Percentiles rank a stretch among this genome's conserved stretches.
These are phyloP conservation scores for Dreissena polymorpha DNA, from an alignment of 1,140 invertebrate species.

Conservation along the genomic window DNA sequence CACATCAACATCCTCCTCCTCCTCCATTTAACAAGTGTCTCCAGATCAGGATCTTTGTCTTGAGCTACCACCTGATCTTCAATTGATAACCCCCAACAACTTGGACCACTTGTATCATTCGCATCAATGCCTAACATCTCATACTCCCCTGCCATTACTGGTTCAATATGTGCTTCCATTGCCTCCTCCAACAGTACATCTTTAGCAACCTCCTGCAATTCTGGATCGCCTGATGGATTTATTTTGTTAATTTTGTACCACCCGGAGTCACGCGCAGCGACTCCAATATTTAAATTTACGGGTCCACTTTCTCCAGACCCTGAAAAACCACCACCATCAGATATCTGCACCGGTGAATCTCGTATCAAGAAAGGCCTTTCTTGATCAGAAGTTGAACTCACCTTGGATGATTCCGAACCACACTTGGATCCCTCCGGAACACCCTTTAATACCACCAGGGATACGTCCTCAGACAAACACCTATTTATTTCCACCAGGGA, in stretches of 20 bases:
- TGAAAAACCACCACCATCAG: conserved; percentile 18
- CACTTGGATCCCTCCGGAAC: conserved; percentile 8
- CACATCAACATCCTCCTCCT: too few species aligned
- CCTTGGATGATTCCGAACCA: conserved; percentile 3
- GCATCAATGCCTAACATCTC: conserved; percentile 1
- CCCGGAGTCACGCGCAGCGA: conserved; percentile 10
- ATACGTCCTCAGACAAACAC: too few species aligned
- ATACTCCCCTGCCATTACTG: background rate
- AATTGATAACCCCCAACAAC: conserved; percentile 17
- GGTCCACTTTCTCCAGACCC: background rate
- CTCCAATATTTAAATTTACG: background rate
- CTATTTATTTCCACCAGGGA: too few species aligned
- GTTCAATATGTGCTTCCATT: conserved; percentile 1
- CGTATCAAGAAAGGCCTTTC: background rate
- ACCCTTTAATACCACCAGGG: conserved; percentile 13
- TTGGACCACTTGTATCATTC: background rate
- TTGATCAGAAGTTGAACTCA: background rate
- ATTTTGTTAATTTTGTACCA: conserved; percentile 1
- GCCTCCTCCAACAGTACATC: background rate
- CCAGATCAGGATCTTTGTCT: conserved; percentile 10
- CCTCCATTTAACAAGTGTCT: background rate
- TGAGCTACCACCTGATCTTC: conserved; percentile 4
- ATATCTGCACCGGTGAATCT: background rate
- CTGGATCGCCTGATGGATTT: conserved; percentile 25
- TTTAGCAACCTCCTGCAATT: background rate